Evolutionary conservation across 2,113 vertebrate genomes (phyloP).

Genomic region (Elephas maximus): DNA sequence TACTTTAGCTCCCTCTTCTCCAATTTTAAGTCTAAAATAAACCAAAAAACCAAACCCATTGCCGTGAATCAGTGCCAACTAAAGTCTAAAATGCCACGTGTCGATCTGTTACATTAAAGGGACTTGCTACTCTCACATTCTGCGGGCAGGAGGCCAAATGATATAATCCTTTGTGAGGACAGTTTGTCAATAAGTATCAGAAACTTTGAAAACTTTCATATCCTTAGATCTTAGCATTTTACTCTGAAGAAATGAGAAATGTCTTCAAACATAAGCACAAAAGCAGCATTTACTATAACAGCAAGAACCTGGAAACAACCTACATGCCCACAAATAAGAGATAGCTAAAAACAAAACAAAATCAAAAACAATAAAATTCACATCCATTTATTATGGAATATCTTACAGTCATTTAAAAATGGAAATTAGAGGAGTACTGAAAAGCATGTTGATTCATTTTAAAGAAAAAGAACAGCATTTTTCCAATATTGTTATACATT

Average conservation of each 20-base stretch:
- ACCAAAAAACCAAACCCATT: no score
- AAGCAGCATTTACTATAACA: background rate
- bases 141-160: background rate
- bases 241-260: background rate
- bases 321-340: background rate
- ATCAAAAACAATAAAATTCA: background rate
- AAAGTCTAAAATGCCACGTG: background rate
- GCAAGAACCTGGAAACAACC: constrained; percentile 4
- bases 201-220: background rate
- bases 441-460: background rate
- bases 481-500: background rate
- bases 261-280: background rate
- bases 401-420: constrained; percentile 14
- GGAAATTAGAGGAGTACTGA: background rate
- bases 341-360: background rate
- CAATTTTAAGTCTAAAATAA: background rate
- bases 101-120: background rate
- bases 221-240: background rate
- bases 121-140: background rate
- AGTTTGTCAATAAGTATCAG: background rate
- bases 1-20: background rate
- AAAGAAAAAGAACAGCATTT: constrained; percentile 16
- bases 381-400: background rate
- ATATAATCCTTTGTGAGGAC: background rate
- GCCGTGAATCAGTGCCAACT: no score